Conservation (phyloP, 2,113 vertebrate genomes). For the Vombatus ursinus region DNA sequence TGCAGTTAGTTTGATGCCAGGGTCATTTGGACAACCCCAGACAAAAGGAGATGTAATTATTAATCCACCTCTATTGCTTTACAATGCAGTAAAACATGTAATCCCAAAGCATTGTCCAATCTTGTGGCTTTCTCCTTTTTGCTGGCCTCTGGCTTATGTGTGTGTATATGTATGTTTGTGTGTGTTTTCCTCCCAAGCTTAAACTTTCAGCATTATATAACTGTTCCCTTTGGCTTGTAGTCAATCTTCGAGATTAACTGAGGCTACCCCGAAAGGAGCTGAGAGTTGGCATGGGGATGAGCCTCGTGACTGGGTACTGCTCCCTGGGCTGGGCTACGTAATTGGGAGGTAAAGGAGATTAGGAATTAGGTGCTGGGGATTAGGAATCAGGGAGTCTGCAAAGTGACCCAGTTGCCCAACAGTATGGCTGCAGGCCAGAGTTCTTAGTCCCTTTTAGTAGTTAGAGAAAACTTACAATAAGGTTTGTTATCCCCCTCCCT, state of each 20-base stretch:
- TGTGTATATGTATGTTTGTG: neutral
- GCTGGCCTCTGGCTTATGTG: neutral
- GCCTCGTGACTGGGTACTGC: conserved; percentile 60
- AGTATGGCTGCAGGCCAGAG: neutral
- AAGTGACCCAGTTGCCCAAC: neutral
- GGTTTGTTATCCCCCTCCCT: neutral
- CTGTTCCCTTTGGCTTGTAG: conserved; percentile 77
- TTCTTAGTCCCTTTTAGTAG: neutral
- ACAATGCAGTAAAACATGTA: neutral
- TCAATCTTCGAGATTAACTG: conserved; percentile 80
- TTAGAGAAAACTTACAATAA: neutral
- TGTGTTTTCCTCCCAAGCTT: conserved; percentile 60
- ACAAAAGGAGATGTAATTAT: neutral
- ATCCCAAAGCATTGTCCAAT: neutral
- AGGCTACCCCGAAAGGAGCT: conserved; percentile 55
- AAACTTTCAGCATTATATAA: conserved; percentile 83
- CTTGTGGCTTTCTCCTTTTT: conserved; percentile 21
- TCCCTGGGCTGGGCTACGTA: conserved; percentile 54
- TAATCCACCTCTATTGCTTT: neutral
- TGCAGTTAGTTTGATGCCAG: neutral
- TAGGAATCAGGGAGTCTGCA: neutral
- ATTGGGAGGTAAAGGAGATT: conserved; percentile 33
- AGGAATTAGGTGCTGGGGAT: too few species aligned
- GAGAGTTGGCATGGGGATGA: conserved; percentile 62
- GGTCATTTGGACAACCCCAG: neutral